phyloP scores from a whole-genome alignment of 30 jellyfish, hydroid and myxozoan genomes.

The Turritopsis rubra region DNA sequence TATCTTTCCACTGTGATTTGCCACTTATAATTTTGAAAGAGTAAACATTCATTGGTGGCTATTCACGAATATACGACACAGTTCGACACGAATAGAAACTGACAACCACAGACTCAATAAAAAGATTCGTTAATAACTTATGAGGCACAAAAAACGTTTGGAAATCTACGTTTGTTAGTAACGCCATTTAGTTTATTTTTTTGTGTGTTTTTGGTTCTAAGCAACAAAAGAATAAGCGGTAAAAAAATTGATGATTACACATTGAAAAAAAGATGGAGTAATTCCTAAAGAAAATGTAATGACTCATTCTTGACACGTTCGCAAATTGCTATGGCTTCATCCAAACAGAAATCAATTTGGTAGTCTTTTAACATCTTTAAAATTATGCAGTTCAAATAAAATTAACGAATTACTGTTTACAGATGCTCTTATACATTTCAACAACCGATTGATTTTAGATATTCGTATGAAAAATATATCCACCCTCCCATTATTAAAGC shows the following conservation, averaged over 20 bases:
- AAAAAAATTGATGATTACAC: neutral
- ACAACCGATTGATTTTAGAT: no score
- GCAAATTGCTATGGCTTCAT: no score
- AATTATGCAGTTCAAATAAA: no score
- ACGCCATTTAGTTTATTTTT: neutral
- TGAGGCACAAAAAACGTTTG: neutral
- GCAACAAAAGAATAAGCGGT: neutral
- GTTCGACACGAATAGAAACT: neutral
- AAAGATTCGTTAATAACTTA: neutral
- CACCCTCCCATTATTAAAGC: no score
- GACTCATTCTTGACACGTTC: neutral
- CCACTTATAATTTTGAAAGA: neutral
- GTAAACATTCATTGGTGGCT: neutral
- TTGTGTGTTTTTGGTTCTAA: neutral
- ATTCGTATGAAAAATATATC: no score
- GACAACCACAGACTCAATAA: neutral
- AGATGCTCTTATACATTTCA: no score
- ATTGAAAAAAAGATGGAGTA: neutral
- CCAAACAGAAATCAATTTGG: no score
- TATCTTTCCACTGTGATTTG: neutral
- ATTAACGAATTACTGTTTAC: no score
- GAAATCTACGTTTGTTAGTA: neutral
- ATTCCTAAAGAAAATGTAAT: neutral
- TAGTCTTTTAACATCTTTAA: no score
- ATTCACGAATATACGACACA: slow-evolving; percentile 4